A percentile compares a stretch with the other conserved stretches of the same genome.
phyloP scores from a whole-genome alignment of 2,888 invertebrate species.

The Serrognathus titanus region DNA sequence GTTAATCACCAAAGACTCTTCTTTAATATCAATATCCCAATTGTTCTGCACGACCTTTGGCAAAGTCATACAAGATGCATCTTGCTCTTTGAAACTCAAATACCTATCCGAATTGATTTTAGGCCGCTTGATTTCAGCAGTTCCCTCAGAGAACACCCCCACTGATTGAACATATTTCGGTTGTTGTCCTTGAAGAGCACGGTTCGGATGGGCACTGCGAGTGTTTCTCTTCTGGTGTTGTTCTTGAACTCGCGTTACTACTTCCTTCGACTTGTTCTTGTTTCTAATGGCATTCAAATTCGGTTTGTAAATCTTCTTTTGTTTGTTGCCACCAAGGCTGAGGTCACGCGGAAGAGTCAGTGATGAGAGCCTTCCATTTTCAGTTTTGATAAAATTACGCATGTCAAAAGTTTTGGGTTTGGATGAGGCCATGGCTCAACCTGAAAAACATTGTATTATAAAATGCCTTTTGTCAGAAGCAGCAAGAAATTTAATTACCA shows the following conservation, averaged over 20 bases:
- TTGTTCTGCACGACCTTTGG: slow-evolving; percentile 18
- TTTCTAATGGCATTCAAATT: slow-evolving; percentile 43
- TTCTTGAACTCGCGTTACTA: slow-evolving; percentile 12
- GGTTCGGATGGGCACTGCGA: background rate
- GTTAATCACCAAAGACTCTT: slow-evolving; percentile 33
- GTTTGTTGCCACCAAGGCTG: slow-evolving; percentile 41
- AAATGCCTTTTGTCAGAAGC: too few relatives aligned
- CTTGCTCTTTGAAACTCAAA: slow-evolving; percentile 16
- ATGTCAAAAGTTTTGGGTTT: slow-evolving; percentile 12
- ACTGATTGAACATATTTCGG: slow-evolving; percentile 36
- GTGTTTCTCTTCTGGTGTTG: slow-evolving; percentile 15
- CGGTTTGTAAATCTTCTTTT: slow-evolving; percentile 42
- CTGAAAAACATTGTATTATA: too few relatives aligned
- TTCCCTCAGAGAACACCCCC: slow-evolving; percentile 44
- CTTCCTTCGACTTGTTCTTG: slow-evolving; percentile 38
- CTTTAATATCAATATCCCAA: slow-evolving; percentile 30
- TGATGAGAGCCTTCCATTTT: slow-evolving; percentile 36
- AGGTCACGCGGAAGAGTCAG: slow-evolving; percentile 41
- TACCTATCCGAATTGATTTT: slow-evolving; percentile 24
- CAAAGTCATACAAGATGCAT: slow-evolving; percentile 24
- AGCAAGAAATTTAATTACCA: too few relatives aligned
- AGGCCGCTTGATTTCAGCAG: slow-evolving; percentile 27
- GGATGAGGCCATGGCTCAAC: background rate
- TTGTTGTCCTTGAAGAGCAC: slow-evolving; percentile 10
- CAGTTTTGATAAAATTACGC: slow-evolving; percentile 17